These are phyloP conservation scores for Nasonia giraulti DNA, from an alignment of 1,140 invertebrate species.

Conservation along the genomic window DNA sequence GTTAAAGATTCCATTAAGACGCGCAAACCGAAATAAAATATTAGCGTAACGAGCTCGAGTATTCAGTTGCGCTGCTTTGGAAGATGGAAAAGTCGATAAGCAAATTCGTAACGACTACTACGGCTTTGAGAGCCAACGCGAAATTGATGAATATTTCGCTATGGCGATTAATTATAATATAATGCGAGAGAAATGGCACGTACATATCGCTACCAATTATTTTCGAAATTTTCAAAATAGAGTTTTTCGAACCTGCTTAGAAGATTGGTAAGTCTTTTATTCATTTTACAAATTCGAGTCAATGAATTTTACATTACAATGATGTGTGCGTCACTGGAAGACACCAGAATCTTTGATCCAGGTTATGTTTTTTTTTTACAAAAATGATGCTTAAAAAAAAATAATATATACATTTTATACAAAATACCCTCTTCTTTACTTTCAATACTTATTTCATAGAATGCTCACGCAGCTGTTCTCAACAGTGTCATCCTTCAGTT, in stretches of 20 bases:
- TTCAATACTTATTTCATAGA: neutral
- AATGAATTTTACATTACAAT: slow-evolving; percentile 15
- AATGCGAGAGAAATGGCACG: too few relatives aligned
- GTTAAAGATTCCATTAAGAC: too few relatives aligned
- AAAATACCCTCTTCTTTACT: neutral
- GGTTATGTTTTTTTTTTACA: neutral
- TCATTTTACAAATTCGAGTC: slow-evolving; percentile 3
- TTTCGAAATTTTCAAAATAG: too few relatives aligned
- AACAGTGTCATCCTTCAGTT: neutral
- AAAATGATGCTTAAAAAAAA: neutral
- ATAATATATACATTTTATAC: slow-evolving; percentile 33
- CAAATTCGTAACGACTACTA: too few relatives aligned
- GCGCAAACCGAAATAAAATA: too few relatives aligned
- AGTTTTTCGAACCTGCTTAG: neutral
- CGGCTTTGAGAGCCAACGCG: too few relatives aligned
- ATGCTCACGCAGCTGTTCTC: neutral
- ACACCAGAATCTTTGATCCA: slow-evolving; percentile 7
- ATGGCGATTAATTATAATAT: too few relatives aligned
- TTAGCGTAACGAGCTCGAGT: too few relatives aligned
- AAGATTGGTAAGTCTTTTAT: neutral
- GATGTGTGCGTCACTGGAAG: slow-evolving; percentile 12
- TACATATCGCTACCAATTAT: too few relatives aligned
- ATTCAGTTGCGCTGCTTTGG: too few relatives aligned
- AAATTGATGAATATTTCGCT: too few relatives aligned
- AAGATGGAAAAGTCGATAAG: too few relatives aligned